Evolutionary conservation across 2,797 vertebrate genomes (phyloP), one percentile per base, ranked within the genome.

Genomic region (Varecia variegata): DNA sequence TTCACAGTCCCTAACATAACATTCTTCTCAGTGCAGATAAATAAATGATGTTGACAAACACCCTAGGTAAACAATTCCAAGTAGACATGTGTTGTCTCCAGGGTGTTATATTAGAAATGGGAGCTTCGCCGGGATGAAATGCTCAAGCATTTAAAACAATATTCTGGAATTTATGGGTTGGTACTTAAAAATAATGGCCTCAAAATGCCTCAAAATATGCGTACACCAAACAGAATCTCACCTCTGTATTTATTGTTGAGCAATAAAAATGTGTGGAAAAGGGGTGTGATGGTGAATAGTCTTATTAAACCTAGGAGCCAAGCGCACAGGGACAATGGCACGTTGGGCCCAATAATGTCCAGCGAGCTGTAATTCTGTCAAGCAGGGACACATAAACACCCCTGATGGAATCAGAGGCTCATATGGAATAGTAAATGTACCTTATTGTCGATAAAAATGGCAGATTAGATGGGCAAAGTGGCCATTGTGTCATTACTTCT

Each of bases 161-260:
- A 94, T 96, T 97, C 84, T 89, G 79, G 56, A 95, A 97, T 91
- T 96, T 88, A 95, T n/a, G 35, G 43, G 73, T 54, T 3, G 7
- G 76, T 90, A 56, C 92, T 97, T 97, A 95, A 88, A 93, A 94
- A 90, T 87, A 98, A 93, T 73, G 86, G 90, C 45, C 97, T 71
- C 95, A 79, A 92, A 2, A 3, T 62, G 60, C 87, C 94, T 97
- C 56, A 40, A 93, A 86, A 93, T 84, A 73, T 3, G 0, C 0
- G 0, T 45, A 77, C 32, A 85, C 83, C 88, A 88, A 96, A 96
- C 67, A 80, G 96, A 65, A 97, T 96, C 92, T 54, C 56, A 77
- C 74, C 38, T 97, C 96, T 93, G 23, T 88, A 74, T 98, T 96
- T 98, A 94, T 68, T 79, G 56, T 21, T 71, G 18, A 23, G 79